Base-by-base conservation (phyloP, 64 coral and sea anemone genomes). In the Montipora foliosa region DNA sequence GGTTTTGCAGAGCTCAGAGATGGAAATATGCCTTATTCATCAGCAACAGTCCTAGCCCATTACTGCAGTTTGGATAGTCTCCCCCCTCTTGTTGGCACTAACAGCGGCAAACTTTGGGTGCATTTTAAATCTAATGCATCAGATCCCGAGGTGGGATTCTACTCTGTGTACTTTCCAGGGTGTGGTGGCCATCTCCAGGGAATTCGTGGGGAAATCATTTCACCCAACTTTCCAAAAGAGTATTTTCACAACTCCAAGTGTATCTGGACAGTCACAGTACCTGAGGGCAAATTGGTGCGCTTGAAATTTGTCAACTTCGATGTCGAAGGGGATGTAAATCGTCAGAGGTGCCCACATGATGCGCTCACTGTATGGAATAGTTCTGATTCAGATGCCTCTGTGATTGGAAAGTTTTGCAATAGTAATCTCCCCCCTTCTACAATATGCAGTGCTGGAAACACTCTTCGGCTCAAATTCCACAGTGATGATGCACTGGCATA, bases 181-280 rank as follows among this genome's bases (percentile, higher is more conserved):
- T 97, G 96, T 89, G 93, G 88, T 20, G 83, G 76, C 5, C 68
- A 73, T 74, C 50, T 95, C 37, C 67, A 45, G 12, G 87, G 87
- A 88, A 93, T 44, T 11, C 75, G 77, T 47, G 84, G 89, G 16
- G 78, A 84, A 49, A 45, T 97, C 17, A 95, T 67, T 47, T 95
- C 96, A 21, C 64, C 90, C 14, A 95, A 95, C 78, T 95, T 85
- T 49, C 96, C 96, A 13, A 91, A 88, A 15, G 89, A 97, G 9
- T 97, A 97, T 58, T 94, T 94, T 19, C 96, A 97, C 53, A 97
- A 97, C 62, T 87, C 93, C 4, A 92, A 85, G 17, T 97, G 96
- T 64, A 91, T 60, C 0, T 97, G 96, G 96, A 91, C 90, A n/a
- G 67, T 97, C 3, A 88, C 71, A 73, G 89, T 91, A 7, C 89